Percentiles rank a stretch among this genome's conserved stretches.
These are phyloP conservation scores for Sebastes iracundus DNA, from an alignment of 2,797 vertebrate species.

Conservation along the genomic window DNA sequence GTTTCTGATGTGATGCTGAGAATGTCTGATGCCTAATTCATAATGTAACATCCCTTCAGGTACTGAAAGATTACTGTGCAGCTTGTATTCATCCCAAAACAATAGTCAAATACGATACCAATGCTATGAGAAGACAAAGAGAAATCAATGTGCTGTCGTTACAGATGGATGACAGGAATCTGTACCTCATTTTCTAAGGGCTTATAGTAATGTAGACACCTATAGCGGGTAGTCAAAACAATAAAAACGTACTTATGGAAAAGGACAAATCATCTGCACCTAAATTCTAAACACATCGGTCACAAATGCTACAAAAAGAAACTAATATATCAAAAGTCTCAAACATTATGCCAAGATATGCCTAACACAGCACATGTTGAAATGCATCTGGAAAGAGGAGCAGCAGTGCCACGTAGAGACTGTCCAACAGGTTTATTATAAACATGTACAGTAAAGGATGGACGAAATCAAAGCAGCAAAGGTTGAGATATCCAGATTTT, in stretches of 20 bases:
- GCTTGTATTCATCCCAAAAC: constrained; percentile 33
- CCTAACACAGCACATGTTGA: background rate
- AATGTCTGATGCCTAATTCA: constrained; percentile 59
- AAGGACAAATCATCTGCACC: background rate
- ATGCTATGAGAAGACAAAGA: constrained; percentile 20
- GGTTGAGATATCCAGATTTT: background rate
- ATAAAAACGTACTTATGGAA: background rate
- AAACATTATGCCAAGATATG: background rate
- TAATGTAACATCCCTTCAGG: constrained; percentile 58
- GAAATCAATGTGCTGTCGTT: constrained; percentile 22
- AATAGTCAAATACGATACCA: constrained; percentile 36
- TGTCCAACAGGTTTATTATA: background rate
- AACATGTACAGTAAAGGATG: too few species aligned
- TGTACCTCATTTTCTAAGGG: background rate
- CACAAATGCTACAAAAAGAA: background rate
- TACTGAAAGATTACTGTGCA: constrained; percentile 22
- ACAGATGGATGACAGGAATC: background rate
- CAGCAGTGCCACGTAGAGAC: background rate
- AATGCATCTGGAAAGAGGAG: background rate
- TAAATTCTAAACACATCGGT: background rate
- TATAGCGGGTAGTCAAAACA: background rate
- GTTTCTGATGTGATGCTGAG: constrained; percentile 44
- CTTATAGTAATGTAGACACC: background rate
- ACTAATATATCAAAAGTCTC: background rate
- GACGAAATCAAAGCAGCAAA: background rate